phyloP scores from a whole-genome alignment of 2,888 invertebrate species.

The Synanthedon vespiformis region DNA sequence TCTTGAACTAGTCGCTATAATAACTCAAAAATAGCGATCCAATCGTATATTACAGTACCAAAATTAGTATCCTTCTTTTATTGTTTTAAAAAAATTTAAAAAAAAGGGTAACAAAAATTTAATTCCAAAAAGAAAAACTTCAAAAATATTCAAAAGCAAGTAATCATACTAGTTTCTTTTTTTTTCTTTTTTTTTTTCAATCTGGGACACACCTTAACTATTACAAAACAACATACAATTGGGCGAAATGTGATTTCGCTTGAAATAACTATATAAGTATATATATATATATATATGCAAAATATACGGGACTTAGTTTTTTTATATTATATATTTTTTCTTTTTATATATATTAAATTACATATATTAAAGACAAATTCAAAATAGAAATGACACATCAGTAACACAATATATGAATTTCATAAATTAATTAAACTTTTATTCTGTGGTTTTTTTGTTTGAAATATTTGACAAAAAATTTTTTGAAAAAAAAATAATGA shows the following conservation, averaged over 20 bases:
- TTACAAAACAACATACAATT: constrained; percentile 27
- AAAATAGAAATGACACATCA: no score
- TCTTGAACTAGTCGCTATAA: no score
- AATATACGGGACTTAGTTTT: constrained; percentile 3
- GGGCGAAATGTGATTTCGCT: constrained; percentile 40
- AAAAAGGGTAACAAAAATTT: neutral
- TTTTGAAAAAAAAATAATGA: no score
- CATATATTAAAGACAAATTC: no score
- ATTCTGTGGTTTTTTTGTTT: no score
- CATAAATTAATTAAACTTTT: no score
- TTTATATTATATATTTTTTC: no score
- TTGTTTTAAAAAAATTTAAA: neutral
- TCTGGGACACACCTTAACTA: constrained; percentile 26
- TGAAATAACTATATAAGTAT: constrained; percentile 42
- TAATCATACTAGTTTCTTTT: no score
- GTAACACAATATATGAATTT: no score
- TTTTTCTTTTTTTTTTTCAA: constrained; percentile 3
- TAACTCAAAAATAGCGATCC: neutral
- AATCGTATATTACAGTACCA: neutral
- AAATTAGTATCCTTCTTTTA: neutral
- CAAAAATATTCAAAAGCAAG: neutral
- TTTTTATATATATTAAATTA: no score
- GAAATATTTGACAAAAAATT: no score
- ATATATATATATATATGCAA: constrained; percentile 13
- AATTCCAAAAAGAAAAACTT: neutral